Base-by-base conservation (phyloP, 2,113 vertebrate genomes). In the Leuciscus idus region DNA sequence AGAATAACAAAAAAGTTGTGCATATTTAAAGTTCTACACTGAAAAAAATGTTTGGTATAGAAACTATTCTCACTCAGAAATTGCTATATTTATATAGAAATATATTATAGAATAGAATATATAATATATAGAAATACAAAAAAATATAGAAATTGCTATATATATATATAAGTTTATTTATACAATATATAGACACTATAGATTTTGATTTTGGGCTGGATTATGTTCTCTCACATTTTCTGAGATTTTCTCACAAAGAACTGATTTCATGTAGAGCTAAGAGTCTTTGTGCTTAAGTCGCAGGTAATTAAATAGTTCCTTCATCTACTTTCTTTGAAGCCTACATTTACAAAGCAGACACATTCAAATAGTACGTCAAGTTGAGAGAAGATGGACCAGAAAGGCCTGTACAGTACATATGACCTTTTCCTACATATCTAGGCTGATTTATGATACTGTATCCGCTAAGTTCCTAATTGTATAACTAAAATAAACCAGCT, bases 401-500 rank as follows among this genome's bases (percentile, higher is more conserved):
- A 73, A 73, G 36, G 19, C 21, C 68, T 72, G 68, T 10, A 11
- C 33, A 39, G 68, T 10, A 11, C 21, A 43, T n/a, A 43, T 23
- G 68, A 73, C 36, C 11, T 9, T n/a, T 72, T 72, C 50, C 19
- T 52, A 13, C 59, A 77, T 36, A 23, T 76, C 15, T 75, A 39
- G 39, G 11, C 28, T 77, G 59, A 77, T 77, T 77, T 77, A 77
- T 2, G 28, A 30, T 55, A 19, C 50, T 21, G 48, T 77, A 17
- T 77, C 10, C 21, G 0, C 30, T 50, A 36, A 70, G 64, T 55
- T 33, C 30, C 81, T 72, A 52, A 73, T 59, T 83, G 66, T n/a
- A 83, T n/a, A 83, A 39, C 28, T 55, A 55, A 83, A 83, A 39
- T 72, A 72, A 83, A 83, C 28, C 57, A 36, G 33, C 55, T n/a